phyloP scores from a whole-genome alignment of 2,113 vertebrate species.

The Upupa epops region DNA sequence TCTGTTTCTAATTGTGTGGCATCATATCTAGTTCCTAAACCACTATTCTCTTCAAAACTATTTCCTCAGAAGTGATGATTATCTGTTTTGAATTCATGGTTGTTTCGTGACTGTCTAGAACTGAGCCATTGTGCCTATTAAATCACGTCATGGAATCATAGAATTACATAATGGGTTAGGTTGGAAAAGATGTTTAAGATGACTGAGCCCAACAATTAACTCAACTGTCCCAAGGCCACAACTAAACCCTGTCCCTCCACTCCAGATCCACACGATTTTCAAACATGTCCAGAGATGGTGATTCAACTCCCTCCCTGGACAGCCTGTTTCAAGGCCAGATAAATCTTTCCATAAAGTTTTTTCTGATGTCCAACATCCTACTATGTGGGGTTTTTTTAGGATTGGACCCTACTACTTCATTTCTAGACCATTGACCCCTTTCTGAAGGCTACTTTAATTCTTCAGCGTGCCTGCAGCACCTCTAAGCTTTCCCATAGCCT shows the following conservation, averaged over 20 bases:
- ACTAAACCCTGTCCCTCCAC: too few species aligned
- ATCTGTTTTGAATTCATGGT: not conserved
- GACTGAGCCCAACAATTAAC: too few species aligned
- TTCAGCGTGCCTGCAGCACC: not conserved
- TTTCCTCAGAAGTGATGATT: not conserved
- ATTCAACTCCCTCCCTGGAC: too few species aligned
- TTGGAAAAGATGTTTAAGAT: too few species aligned
- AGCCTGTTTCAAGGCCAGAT: too few species aligned
- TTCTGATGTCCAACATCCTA: too few species aligned
- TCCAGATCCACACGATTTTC: too few species aligned
- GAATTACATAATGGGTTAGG: too few species aligned
- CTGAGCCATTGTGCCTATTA: not conserved
- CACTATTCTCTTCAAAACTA: not conserved
- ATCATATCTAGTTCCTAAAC: not conserved
- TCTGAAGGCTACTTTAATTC: not conserved
- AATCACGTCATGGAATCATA: not conserved
- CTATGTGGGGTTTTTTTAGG: not conserved
- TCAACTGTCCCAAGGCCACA: too few species aligned
- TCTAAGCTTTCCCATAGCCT: not conserved
- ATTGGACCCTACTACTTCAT: not conserved
- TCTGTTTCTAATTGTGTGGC: not conserved
- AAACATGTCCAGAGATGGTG: too few species aligned
- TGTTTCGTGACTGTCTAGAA: not conserved
- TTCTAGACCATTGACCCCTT: not conserved
- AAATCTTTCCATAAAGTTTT: too few species aligned